Evolutionary conservation across 2,113 vertebrate species (phyloP).

Genomic region (Athene cunicularia): DNA sequence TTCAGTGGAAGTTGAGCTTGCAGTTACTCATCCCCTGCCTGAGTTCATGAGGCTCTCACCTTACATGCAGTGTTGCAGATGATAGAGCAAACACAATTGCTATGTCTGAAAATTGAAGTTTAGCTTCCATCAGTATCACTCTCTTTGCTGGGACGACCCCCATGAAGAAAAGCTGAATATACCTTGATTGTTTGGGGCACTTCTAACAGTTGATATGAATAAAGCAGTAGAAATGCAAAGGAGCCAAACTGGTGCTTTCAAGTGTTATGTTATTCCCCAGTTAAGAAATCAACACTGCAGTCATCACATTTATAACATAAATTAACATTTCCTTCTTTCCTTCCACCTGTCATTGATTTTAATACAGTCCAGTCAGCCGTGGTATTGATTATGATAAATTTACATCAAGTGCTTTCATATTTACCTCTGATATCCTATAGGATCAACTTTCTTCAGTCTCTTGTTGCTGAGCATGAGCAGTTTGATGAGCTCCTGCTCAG

Average conservation of each 20-base stretch:
- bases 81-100: background rate
- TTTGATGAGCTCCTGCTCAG: conserved; percentile 85
- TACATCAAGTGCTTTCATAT: background rate
- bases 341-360: background rate
- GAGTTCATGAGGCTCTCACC: background rate
- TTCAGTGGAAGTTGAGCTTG: background rate
- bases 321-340: background rate
- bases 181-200: background rate
- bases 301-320: background rate
- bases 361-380: background rate
- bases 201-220: background rate
- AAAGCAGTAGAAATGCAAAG: background rate
- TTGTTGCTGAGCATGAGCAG: conserved; percentile 79
- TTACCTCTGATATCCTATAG: conserved; percentile 67
- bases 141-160: background rate
- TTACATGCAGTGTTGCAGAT: background rate
- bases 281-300: background rate
- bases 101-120: background rate
- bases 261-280: background rate
- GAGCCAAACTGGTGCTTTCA: background rate
- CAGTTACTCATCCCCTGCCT: background rate
- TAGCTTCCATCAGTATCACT: background rate
- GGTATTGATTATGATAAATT: background rate
- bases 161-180: background rate
- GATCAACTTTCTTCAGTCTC: conserved; percentile 78